Evolutionary conservation across 1,140 invertebrate genomes (phyloP), one percentile per base, ranked within the genome.

Genomic region (Magallana angulata): DNA sequence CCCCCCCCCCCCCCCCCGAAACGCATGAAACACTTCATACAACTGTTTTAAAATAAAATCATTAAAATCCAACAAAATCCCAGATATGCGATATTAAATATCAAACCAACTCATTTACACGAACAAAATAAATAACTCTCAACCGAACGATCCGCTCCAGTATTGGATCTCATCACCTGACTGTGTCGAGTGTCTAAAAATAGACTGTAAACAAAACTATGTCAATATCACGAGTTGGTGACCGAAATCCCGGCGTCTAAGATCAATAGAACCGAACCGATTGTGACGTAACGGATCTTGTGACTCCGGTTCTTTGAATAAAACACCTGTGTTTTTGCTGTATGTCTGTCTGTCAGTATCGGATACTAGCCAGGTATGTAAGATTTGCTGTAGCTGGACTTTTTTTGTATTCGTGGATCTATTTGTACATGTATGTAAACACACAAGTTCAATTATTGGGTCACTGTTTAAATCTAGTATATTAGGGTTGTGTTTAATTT

Each of bases 171-270:
- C 68, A 76, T 76, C 68, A 76, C 68, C 68, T 76, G 68, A 76
- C 68, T 76, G 24, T 76, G 68, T 76, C 68, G 68, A 76, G 68
- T 2, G 68, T 76, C 12, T 76, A 76, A 76, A 76, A 76, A 76
- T 76, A 76, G 68, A 24, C 12, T 30, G 36, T 30, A 36, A 76
- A 24, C 9, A 24, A 7, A 71, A 24, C 24, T 24, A 24, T 11
- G n/a, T 71, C 68, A 76, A 3, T 7, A 76, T 76, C 68, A 76
- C 68, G 68, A 18, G 68, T 18, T 76, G 24, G 24, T 76, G 12
- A 76, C 68, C 18, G 12, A 76, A 9, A 76, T 76, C 6, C 6
- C 16, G 16, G 60, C 60, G 7, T 16, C 16, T 64, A 48, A 48
- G 2, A 18, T 12, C 2, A 76, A 11, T 6, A 30, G 68, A 12